A percentile compares a stretch with the other conserved stretches of the same genome.
Conservation (phyloP, 2,888 invertebrate species). For the Bhutanitis thaidina region DNA sequence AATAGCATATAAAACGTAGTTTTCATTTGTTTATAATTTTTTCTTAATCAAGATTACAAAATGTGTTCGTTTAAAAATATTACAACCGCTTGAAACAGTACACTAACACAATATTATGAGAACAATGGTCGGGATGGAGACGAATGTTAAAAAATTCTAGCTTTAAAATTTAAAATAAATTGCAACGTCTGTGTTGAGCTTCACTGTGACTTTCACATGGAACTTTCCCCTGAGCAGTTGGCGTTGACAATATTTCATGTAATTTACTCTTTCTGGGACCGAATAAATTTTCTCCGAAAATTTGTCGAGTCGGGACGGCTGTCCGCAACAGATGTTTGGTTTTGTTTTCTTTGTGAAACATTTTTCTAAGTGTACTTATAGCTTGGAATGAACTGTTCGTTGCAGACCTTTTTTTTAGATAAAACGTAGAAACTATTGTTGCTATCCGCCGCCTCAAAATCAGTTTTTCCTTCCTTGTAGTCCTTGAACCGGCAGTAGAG, state of each 20-base stretch:
- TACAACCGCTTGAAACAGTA: too few relatives aligned
- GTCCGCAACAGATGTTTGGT: conserved; percentile 54
- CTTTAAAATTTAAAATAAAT: conserved; percentile 18
- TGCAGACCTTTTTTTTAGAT: neutral
- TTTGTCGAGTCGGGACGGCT: conserved; percentile 31
- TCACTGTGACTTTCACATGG: neutral
- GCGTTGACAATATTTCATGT: conserved; percentile 64
- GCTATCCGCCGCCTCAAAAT: too few relatives aligned
- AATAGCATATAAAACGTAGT: too few relatives aligned
- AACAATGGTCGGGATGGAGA: too few relatives aligned
- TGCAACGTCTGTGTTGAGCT: neutral
- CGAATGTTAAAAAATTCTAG: too few relatives aligned
- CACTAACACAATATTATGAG: too few relatives aligned
- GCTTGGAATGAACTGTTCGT: conserved; percentile 1
- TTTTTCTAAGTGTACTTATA: conserved; percentile 21
- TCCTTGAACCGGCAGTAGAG: too few relatives aligned
- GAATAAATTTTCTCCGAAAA: conserved; percentile 59
- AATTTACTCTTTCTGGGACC: conserved; percentile 65
- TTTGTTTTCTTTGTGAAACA: conserved; percentile 34
- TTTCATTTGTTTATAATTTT: too few relatives aligned
- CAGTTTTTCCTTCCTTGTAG: too few relatives aligned
- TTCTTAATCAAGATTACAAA: too few relatives aligned
- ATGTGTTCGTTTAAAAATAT: too few relatives aligned
- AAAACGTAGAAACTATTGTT: too few relatives aligned
- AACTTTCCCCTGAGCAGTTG: conserved; percentile 46